These are phyloP conservation scores for Pongo pygmaeus DNA, from an alignment of 2,113 vertebrate genomes.

Conservation along the genomic window DNA sequence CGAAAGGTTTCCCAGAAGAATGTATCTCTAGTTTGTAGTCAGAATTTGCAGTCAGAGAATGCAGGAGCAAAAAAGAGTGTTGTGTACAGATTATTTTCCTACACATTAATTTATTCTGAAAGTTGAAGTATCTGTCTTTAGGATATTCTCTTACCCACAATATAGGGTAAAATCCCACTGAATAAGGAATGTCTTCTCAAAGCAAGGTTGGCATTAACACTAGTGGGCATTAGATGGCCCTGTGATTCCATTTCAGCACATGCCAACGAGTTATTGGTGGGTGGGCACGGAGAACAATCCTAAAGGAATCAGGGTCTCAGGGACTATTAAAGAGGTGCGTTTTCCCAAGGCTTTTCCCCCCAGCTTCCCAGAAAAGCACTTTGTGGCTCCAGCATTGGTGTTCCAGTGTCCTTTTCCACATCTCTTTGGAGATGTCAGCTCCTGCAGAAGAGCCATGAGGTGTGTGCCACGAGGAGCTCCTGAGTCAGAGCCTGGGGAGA, in stretches of 20 bases:
- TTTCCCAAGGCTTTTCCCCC: neutral
- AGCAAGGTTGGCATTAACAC: neutral
- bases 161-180: neutral
- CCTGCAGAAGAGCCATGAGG: accelerated
- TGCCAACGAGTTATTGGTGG: neutral
- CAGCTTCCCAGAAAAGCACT: neutral
- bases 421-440: neutral
- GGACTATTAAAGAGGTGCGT: neutral
- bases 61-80: neutral
- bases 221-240: constrained; percentile 18
- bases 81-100: neutral
- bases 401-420: neutral
- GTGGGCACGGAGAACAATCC: neutral
- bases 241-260: constrained; percentile 19
- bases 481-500: neutral
- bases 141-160: neutral
- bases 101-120: neutral
- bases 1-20: neutral
- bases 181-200: neutral
- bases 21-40: neutral
- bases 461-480: accelerated
- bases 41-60: constrained; percentile 7
- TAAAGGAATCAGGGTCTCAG: neutral
- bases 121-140: neutral
- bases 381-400: neutral